Evolutionary conservation across 2,797 vertebrate species (phyloP), one percentile per base, ranked within the genome.

Genomic region (Hydrolagus colliei): DNA sequence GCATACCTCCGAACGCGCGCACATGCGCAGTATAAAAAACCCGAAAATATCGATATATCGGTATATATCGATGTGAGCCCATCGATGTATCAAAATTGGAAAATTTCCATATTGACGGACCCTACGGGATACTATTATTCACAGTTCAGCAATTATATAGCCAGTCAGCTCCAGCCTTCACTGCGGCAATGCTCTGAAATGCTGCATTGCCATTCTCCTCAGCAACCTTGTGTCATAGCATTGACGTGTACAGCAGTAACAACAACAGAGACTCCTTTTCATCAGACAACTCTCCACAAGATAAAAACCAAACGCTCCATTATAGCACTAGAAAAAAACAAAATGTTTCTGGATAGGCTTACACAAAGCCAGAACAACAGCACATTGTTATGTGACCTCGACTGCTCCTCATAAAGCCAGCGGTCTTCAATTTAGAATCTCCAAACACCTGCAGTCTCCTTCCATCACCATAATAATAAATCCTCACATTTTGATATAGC

Each of bases 191-290:
- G 22, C 12, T 65, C 61, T 27, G n/a, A 62, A 79, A 59, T 62
- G 52, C 76, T 18, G 76, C 76, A 79, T 62, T 80, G 77, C 62
- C 62, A 27, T 16, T 5, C n/a, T 79, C 61, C 77, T 80, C 63
- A 80, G 77, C 61, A 65, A 80, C 61, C 62, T 22, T 27, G 61
- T 59, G 16, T 27, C 77, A 61, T 65, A 32, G 77, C 61, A 80
- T 52, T 52, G 41, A 3, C 6, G 41, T 52, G 65, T 10, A 32
- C 59, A 27, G 74, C 16, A 59, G 59, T 52, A 79, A 22, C 62
- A 27, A 61, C 13, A 78, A 52, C 76, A 78, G 41, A 62, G 8
- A 10, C 11, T 20, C 32, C 63, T 20, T 6, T 79, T 80, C 27
- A 1, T 7, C 22, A 65, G 77, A 12, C 61, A 80, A 10, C 14